A percentile compares a stretch with the other conserved stretches of the same genome.
These are phyloP conservation scores for Ephestia elutella DNA, from an alignment of 1,140 invertebrate species.

Conservation along the genomic window DNA sequence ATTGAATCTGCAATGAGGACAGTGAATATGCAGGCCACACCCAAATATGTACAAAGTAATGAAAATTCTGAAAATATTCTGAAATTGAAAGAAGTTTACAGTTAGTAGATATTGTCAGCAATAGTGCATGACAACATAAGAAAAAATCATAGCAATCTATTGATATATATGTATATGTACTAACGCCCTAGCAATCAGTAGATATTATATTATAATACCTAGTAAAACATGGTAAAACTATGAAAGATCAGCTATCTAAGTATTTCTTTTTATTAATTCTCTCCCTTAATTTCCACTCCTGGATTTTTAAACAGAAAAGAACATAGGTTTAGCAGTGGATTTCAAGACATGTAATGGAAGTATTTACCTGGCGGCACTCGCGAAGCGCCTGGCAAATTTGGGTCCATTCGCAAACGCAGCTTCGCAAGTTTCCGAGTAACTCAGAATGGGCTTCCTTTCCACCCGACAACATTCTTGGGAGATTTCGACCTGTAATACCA, in stretches of 20 bases:
- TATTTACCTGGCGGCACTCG: conserved; percentile 75
- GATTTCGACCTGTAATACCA: conserved; percentile 75
- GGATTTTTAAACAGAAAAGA: too few relatives aligned
- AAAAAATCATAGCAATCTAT: too few relatives aligned
- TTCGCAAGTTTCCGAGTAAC: conserved; percentile 86
- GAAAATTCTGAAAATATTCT: conserved; percentile 79
- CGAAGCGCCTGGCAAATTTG: conserved; percentile 73
- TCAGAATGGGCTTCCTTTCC: conserved; percentile 79
- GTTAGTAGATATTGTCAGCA: not conserved
- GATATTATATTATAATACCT: too few relatives aligned
- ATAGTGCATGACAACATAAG: too few relatives aligned
- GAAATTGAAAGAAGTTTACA: conserved; percentile 26
- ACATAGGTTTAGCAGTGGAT: too few relatives aligned
- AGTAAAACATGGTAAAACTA: too few relatives aligned
- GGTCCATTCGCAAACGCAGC: conserved; percentile 84
- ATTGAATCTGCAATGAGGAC: conserved; percentile 82
- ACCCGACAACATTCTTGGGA: conserved; percentile 81
- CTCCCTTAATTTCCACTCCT: too few relatives aligned
- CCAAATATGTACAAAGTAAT: conserved; percentile 79
- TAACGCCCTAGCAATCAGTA: too few relatives aligned
- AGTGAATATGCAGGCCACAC: conserved; percentile 84
- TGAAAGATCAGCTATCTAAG: too few relatives aligned
- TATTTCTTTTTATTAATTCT: too few relatives aligned
- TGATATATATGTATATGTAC: too few relatives aligned
- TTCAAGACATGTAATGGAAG: not conserved